Evolutionary conservation across 2,888 invertebrate species (phyloP).

Genomic region (Incurvaria masculella): DNA sequence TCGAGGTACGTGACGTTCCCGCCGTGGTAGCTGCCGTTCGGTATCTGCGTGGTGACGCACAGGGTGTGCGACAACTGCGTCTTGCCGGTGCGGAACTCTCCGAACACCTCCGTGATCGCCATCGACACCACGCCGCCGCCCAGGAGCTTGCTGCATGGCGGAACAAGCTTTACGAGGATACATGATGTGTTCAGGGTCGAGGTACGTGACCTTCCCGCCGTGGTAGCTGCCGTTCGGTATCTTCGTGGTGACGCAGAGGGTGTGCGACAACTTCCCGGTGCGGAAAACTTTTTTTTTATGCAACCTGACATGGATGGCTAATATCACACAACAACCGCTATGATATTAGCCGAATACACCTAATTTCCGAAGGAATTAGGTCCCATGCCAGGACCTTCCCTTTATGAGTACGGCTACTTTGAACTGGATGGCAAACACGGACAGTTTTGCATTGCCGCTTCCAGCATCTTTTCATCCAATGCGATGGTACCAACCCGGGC

Average conservation of each 20-base stretch:
- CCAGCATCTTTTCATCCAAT: too few relatives aligned
- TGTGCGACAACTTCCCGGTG: conserved; percentile 79
- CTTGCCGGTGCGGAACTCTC: conserved; percentile 80
- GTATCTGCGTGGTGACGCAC: conserved; percentile 76
- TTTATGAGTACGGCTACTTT: too few relatives aligned
- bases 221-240: conserved; percentile 64
- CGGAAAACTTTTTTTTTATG: too few relatives aligned
- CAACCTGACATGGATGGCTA: too few relatives aligned
- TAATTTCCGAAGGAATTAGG: too few relatives aligned
- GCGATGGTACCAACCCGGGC: too few relatives aligned
- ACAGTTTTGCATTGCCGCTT: too few relatives aligned
- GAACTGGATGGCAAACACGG: too few relatives aligned
- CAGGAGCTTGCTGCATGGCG: conserved; percentile 64
- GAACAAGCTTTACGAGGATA: too few relatives aligned
- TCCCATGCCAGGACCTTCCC: too few relatives aligned
- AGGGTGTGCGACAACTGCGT: conserved; percentile 78
- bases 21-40: conserved; percentile 64
- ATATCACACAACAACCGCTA: too few relatives aligned
- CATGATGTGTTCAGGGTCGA: conserved; percentile 84
- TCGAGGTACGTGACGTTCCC: conserved; percentile 82
- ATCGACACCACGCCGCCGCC: conserved; percentile 81
- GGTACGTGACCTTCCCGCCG: conserved; percentile 79
- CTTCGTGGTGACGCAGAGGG: conserved; percentile 75
- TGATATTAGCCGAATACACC: too few relatives aligned
- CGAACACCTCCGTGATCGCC: conserved; percentile 82